Evolutionary conservation across 2,888 invertebrate genomes (phyloP), one percentile per base, ranked within the genome.

Genomic region (Synanthedon andrenaeformis): DNA sequence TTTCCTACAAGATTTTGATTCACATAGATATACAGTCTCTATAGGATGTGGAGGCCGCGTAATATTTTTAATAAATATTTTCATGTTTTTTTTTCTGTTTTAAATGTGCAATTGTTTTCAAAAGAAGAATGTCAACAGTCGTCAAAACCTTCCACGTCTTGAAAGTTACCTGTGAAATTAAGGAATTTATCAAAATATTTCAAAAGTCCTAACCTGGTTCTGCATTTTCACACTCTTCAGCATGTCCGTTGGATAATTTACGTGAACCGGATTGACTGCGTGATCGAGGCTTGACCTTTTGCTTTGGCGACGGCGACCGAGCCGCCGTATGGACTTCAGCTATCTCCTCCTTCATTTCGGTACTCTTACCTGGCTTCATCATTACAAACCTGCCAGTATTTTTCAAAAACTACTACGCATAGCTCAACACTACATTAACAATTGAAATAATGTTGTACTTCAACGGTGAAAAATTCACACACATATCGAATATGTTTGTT

Each of bases 281-380:
- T 1, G 80, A 68, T 52, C 72, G 70, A n/a, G 70, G 61, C 56
- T 74, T 79, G 1, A 51, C 62, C 66, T 74, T 82, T 13, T 69
- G 77, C 59, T 80, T 83, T 0, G 86, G 87, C 35, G 86, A 86
- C 4, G 87, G 86, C 5, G 87, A 85, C 1, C 82, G 70, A 28
- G 73, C 82, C 1, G 76, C 64, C 3, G 77, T 73, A 58, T 87
- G 87, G 0, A 87, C 79, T 62, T 87, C 85, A n/a, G 72, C 87
- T 59, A 87, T 76, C 63, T 87, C 86, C 56, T 87, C 84, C 48
- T 70, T 79, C 11, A 72, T 68, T 52, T 84, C 84, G 3, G 62
- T 70, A 61, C 79, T 79, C 56, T 77, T 82, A 19, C 79, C 83
- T 52, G 86, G 81, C 74, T 85, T 84, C 86, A 86, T 87, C 62